Conservation (phyloP, 2,113 vertebrate genomes). For the Cynocephalus volans region DNA sequence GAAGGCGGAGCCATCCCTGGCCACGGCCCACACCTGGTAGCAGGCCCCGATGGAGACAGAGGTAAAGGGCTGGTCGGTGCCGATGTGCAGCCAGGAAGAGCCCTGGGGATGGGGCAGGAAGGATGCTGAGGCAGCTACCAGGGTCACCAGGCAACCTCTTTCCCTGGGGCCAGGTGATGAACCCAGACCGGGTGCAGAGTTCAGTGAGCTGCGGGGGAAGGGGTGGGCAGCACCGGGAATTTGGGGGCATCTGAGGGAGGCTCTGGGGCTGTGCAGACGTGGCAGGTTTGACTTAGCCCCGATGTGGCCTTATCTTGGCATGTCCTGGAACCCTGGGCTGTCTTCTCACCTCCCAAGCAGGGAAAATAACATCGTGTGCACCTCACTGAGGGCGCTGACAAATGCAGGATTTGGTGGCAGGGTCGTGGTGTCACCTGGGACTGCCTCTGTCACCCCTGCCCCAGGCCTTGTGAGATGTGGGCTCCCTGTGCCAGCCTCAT, state of each 20-base stretch:
- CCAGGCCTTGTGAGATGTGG: fast-evolving
- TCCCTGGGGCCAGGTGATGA: neutral
- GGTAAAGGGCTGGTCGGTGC: constrained; percentile 97
- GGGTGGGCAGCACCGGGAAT: neutral
- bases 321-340: neutral
- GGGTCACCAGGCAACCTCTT: neutral
- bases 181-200: too few species aligned
- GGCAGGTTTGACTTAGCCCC: neutral
- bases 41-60: constrained; percentile 95
- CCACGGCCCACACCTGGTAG: constrained; percentile 97
- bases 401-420: neutral
- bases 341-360: neutral
- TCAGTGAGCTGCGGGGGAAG: too few species aligned
- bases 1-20: constrained; percentile 96
- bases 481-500: neutral
- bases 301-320: neutral
- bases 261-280: neutral
- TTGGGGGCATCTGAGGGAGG: too few species aligned
- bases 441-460: neutral
- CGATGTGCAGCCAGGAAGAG: constrained; percentile 97
- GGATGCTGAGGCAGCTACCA: neutral
- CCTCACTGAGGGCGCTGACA: neutral
- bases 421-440: fast-evolving
- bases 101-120: constrained; percentile 87
- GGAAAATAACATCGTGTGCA: neutral